These are phyloP conservation scores for Hippocampus comes DNA, from an alignment of 2,113 vertebrate genomes.

Conservation along the genomic window DNA sequence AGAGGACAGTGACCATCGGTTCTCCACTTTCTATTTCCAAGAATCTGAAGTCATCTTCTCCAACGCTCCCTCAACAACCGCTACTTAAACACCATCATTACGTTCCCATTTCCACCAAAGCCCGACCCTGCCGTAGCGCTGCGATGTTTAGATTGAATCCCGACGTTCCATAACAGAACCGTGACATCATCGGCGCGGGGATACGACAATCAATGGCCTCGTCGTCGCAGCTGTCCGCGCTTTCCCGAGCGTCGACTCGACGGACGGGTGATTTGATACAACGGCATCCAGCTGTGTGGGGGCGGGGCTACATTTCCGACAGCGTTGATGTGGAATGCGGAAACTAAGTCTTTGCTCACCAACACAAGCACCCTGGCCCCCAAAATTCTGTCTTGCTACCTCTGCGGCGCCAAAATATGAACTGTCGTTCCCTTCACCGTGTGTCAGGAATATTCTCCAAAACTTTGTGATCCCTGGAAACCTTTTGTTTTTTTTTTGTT, in stretches of 20 bases:
- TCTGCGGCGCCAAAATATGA: neutral
- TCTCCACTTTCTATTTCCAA: neutral
- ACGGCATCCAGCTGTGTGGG: neutral
- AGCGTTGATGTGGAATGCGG: neutral
- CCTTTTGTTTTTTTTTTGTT: neutral
- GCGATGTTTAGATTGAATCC: neutral
- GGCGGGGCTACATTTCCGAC: no score
- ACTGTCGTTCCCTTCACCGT: neutral
- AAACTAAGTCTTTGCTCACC: neutral
- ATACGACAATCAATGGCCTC: neutral
- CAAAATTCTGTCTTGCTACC: neutral
- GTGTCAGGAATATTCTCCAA: neutral
- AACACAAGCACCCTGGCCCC: neutral
- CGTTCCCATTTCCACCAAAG: neutral
- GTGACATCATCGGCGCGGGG: neutral
- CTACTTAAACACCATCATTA: neutral
- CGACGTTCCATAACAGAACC: neutral
- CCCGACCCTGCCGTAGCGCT: neutral
- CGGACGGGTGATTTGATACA: neutral
- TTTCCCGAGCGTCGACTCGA: neutral
- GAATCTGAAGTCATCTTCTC: neutral
- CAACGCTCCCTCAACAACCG: neutral
- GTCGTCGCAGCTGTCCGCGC: neutral
- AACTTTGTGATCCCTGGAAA: neutral
- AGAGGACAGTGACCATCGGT: neutral